Conservation (phyloP, 1,140 invertebrate species). For the Eriocheir sinensis region DNA sequence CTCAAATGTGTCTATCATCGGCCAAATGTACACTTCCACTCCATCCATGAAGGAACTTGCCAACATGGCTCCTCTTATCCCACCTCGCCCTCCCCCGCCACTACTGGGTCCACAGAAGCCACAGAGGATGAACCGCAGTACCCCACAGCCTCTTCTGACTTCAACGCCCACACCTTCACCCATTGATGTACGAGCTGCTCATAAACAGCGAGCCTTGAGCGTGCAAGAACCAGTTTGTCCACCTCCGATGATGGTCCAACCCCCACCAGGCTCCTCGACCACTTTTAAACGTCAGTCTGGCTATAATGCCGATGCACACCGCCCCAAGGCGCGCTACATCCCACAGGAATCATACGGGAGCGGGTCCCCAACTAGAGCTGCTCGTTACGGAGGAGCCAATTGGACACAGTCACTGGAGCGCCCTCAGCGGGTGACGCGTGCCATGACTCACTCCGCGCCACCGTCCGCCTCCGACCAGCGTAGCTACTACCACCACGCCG, state of each 20-base stretch:
- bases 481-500: constrained; percentile 61
- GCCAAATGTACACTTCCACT: constrained; percentile 91
- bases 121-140: constrained; percentile 83
- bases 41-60: constrained; percentile 89
- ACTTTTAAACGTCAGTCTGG: constrained; percentile 46
- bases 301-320: constrained; percentile 89
- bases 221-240: constrained; percentile 68
- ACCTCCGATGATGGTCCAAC: constrained; percentile 62
- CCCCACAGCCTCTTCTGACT: constrained; percentile 79
- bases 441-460: constrained; percentile 80
- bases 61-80: constrained; percentile 89
- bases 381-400: background rate
- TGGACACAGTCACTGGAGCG: constrained; percentile 79
- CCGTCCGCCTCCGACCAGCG: constrained; percentile 83
- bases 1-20: constrained; percentile 86
- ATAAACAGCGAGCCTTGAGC: constrained; percentile 61
- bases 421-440: constrained; percentile 76
- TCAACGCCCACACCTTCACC: constrained; percentile 77
- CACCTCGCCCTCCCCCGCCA: constrained; percentile 89
- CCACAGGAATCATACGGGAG: constrained; percentile 82
- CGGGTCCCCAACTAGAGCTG: background rate
- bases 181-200: constrained; percentile 34
- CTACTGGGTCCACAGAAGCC: constrained; percentile 82
- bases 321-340: constrained; percentile 89
- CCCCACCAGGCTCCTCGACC: constrained; percentile 56